Evolutionary conservation across 2,888 invertebrate species (phyloP), one percentile per base, ranked within the genome.

Genomic region (Philereme vetulata): DNA sequence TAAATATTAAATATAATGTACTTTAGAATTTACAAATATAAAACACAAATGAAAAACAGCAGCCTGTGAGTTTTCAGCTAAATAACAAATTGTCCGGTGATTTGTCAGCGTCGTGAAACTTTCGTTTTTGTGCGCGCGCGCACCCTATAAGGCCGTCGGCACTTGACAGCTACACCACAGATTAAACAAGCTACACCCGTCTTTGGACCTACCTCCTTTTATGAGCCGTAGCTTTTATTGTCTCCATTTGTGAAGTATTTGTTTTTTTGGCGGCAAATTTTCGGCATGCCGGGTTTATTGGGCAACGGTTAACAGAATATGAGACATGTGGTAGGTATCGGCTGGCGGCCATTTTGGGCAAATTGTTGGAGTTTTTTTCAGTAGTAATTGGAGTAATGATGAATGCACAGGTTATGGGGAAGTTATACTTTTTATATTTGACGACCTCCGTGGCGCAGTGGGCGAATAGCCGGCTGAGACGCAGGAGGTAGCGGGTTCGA

Each of bases 21-120:
- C 1, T 2, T 21, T 21, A 21, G 21, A 21, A 21, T 21, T 21
- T 21, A 1, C 21, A 21, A 21, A 21, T 0, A 35, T 46, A 34
- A 43, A 44, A 34, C 7, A 40, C 38, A 48, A 58, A 56, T 21
- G 36, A 49, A 60, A 45, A 53, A 8, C 38, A 36, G 43, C 78
- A 76, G 67, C 78, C 78, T 75, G 70, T 78, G 76, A 57, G 69
- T 69, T 77, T 77, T 74, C 75, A 69, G 64, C 51, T 56, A 72
- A 72, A 71, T 84, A 86, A 88, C 88, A 90, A 89, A 91, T 90
- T 85, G 86, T 80, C 79, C 74, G 77, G 88, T 84, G 86, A 91
- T 91, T 91, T 91, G 91, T 92, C 91, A 88, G 85, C 72, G 78
- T 76, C 79, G 57, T 38, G 82, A 74, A 84, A 86, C 78, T 83